Evolutionary conservation across 2,113 vertebrate species (phyloP), one percentile per base, ranked within the genome.

Genomic region (Callithrix jacchus): DNA sequence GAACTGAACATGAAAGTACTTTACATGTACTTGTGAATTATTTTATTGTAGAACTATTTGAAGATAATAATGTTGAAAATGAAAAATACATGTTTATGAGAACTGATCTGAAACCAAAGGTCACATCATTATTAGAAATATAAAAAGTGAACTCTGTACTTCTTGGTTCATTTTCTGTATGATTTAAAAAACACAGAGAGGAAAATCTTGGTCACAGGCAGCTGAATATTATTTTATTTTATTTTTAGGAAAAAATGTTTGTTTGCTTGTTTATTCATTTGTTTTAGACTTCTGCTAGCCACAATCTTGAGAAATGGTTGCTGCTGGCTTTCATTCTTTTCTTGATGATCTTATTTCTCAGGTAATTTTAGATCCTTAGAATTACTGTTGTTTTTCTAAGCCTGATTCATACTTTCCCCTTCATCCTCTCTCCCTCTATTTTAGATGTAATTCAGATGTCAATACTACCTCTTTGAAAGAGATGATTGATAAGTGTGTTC

Each of bases 371-470:
- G 23, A 40, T 82, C 0, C 17, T 64, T 40, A 23, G 40, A 91
- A 92, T 81, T 37, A 76, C 52, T 68, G 3, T 82, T 66, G 8
- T 82, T 91, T 96, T 68, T 58, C n/a, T 56, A 79, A 90, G 52
- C 58, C 18, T 79, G 68, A 83, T 74, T 94, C 35, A 68, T 52
- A 64, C 8, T 68, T 25, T 92, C 18, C 23, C 27, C 18, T 94
- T 71, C 32, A 70, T 17, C 58, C 18, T 35, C 12, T 52, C 14
- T 88, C 17, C 30, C 35, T 86, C 40, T 83, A 23, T 97, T 86
- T 95, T 71, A 89, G 86, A 79, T 93, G 12, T 84, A 90, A 95
- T 30, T 95, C 30, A 87, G 8, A 79, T 87, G 66, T 92, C 66
- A 95, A 25, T 81, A 66, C 49, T 47, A 4, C 76, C 4, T 90